Conservation (phyloP, 2,888 invertebrate species). For the Tenthredo distinguenda region DNA sequence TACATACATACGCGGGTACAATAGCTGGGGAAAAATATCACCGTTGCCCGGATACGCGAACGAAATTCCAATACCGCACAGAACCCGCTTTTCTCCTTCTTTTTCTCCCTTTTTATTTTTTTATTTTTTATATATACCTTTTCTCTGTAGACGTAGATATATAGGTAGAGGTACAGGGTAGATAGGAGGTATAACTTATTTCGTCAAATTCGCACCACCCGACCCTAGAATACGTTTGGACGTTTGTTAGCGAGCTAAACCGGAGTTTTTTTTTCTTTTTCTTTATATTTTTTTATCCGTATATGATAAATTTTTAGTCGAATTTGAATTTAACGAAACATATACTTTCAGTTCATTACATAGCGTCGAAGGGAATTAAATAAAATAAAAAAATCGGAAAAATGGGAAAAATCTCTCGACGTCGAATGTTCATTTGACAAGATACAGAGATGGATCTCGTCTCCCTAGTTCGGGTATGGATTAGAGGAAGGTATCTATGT, state of each 20-base stretch:
- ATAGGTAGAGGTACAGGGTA: not conserved
- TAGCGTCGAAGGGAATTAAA: not conserved
- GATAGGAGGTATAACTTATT: constrained; percentile 1
- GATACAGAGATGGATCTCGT: not conserved
- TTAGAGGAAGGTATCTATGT: not conserved
- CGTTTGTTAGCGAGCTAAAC: not conserved
- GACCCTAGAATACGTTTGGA: not conserved
- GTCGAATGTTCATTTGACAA: not conserved
- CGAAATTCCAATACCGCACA: constrained; percentile 29
- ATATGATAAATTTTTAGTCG: not conserved
- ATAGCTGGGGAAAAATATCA: constrained; percentile 40
- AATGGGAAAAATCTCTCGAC: not conserved
- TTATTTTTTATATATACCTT: not conserved
- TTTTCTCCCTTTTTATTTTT: not conserved
- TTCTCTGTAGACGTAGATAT: not conserved
- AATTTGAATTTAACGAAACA: not conserved
- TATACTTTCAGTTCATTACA: not conserved
- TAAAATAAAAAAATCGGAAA: too few relatives aligned
- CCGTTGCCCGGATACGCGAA: constrained; percentile 21
- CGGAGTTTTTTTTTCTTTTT: not conserved
- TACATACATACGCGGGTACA: constrained; percentile 12
- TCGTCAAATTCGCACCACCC: not conserved
- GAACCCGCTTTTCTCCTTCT: not conserved
- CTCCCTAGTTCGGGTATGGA: not conserved
- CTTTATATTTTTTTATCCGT: not conserved